phyloP scores from a whole-genome alignment of 1,140 invertebrate species.

The Carcinoscorpius rotundicauda region DNA sequence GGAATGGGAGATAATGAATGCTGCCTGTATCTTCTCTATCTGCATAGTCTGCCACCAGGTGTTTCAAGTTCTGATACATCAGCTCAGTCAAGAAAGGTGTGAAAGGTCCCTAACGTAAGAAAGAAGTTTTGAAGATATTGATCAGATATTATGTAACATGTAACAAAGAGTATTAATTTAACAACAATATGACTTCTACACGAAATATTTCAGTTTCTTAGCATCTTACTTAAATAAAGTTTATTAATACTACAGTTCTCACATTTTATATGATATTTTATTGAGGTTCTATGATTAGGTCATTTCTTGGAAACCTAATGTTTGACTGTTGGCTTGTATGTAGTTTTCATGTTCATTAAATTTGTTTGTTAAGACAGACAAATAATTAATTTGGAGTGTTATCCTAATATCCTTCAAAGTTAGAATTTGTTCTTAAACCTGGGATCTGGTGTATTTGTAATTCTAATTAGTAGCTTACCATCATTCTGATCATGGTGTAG shows the following conservation, averaged over 20 bases:
- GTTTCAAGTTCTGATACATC: conserved; percentile 80
- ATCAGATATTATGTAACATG: conserved; percentile 6
- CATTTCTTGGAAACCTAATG: no score
- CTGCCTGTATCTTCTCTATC: conserved; percentile 44
- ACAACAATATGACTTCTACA: no score
- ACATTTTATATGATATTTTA: no score
- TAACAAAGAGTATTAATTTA: background rate
- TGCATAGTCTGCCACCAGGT: conserved; percentile 30
- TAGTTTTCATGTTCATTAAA: no score
- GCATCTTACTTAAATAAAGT: no score
- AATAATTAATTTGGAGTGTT: no score
- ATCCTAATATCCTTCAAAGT: no score
- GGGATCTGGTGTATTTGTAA: conserved; percentile 7
- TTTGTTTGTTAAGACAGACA: no score
- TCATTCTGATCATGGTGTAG: conserved; percentile 76
- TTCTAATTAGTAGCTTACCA: conserved; percentile 38
- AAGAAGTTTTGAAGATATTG: conserved; percentile 13
- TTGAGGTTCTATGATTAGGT: no score
- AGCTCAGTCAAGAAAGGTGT: conserved; percentile 93
- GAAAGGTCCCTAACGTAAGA: conserved; percentile 59
- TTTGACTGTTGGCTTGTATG: no score
- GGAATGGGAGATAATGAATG: conserved; percentile 82
- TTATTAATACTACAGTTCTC: no score
- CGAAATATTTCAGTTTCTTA: no score
- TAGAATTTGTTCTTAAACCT: background rate